Base-by-base conservation (phyloP, 2,888 invertebrate genomes). In the Tortricodes alternella region DNA sequence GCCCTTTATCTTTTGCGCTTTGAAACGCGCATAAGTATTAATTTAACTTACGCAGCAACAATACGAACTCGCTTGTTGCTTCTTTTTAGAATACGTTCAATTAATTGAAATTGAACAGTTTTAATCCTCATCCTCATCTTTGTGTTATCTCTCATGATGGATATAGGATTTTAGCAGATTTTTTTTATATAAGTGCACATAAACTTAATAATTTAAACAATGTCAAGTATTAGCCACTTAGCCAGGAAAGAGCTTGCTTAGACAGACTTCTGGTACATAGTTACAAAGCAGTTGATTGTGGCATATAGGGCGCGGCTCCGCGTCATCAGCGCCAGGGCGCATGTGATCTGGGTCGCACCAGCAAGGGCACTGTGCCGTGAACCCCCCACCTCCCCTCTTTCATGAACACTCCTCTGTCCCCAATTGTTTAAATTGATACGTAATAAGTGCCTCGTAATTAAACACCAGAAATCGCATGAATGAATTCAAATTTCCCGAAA, bases 311-410 rank as follows among this genome's bases (percentile, higher is more conserved):
- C 62, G 68, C 64, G 65, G 64, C 58, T 59, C 46, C 49, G 52
- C 55, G 63, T 59, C 62, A 63, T 61, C 62, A 62, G 43, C 29
- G 37, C 46, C 49, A 29, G 29, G 53, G 59, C 59, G 67, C 65
- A 58, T 46, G 64, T 65, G 75, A 73, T 73, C 75, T 70, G 71
- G 59, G 67, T 70, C 68, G 61, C 63, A 67, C 62, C 67, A 71
- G 69, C 73, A 75, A 75, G 74, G 74, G 64, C 70, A 72, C 64
- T 68, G 66, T 71, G 71, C 66, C 70, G 63, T 50, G 57, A 60
- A 53, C 64, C 66, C 66, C 63, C 65, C 61, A 66, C 34, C 19
- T 24, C 29, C 53, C 41, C 48, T 43, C 41, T 32, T 32, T 48
- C 43, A 43, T 44, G 44, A 18, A 44, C 41, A 46, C 55, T 43